Base-by-base conservation (phyloP, 2,888 invertebrate genomes). In the Phortica magna region DNA sequence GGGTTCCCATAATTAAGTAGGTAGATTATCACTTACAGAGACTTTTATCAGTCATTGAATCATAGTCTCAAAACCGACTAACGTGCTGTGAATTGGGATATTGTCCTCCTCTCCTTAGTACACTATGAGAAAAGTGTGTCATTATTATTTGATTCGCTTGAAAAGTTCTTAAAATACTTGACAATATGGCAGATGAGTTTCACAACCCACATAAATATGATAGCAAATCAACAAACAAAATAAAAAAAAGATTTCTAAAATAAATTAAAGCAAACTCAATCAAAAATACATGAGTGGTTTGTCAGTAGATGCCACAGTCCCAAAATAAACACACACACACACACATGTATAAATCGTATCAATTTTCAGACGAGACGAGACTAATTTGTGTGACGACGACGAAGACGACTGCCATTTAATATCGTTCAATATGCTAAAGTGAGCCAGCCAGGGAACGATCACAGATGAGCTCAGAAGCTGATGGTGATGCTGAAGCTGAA, bases 341-440 rank as follows among this genome's bases (percentile, higher is more conserved):
- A 31, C 31, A 31, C 31, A 31, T 7, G 7, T 9, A 22, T 61
- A 61, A 61, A 61, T 41, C 65, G 65, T 65, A 65, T 65, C 65
- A 65, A 65, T 39, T 65, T 65, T 65, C 65, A 65, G 65, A 61
- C 61, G 19, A 61, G 61, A 61, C 61, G 22, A 31, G 31, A 31
- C 22, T 61, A 61, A 61, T 61, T 61, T 61, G 61, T 22, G 61
- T 19, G 17, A 17, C 55, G 17, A 17, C 55, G 14, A 55, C 55
- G n/a, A 55, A 9, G 61, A 19, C 61, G 22, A 9, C 22, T 61
- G 61, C 19, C 61, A 61, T 22, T 61, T 61, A 61, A 61, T 61
- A 61, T 61, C 19, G 61, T 61, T 61, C 61, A 61, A 61, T 61
- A 61, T 61, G 61, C 61, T 61, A 17, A 61, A 61, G 7, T 6